Percentiles rank a stretch among this genome's conserved stretches.
phyloP scores from a whole-genome alignment of 2,113 vertebrate genomes.

The Athene noctua region DNA sequence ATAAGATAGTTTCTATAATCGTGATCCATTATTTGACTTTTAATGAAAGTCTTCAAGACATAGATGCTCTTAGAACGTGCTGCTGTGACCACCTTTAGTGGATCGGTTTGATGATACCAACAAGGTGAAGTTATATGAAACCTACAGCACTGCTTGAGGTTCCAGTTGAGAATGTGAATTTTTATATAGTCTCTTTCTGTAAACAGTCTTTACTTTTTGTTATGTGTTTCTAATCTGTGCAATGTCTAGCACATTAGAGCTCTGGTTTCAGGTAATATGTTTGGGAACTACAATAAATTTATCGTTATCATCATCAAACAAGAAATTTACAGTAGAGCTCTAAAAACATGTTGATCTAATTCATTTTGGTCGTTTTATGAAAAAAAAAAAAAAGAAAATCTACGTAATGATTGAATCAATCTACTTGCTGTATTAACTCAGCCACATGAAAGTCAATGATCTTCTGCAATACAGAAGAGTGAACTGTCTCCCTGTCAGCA shows the following conservation, averaged over 20 bases:
- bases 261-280: neutral
- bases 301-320: neutral
- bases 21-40: neutral
- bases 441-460: neutral
- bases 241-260: neutral
- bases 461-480: neutral
- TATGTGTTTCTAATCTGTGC: neutral
- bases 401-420: neutral
- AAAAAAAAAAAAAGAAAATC: neutral
- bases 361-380: neutral
- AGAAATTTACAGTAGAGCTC: neutral
- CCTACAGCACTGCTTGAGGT: neutral
- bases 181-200: neutral
- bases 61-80: neutral
- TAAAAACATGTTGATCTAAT: neutral
- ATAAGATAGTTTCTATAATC: neutral
- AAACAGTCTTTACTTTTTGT: neutral
- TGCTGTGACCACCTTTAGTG: neutral
- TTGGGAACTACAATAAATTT: neutral
- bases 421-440: neutral
- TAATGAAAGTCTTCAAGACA: neutral
- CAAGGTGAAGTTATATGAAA: neutral
- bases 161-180: neutral
- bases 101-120: neutral
- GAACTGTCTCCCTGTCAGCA: neutral